A percentile compares a stretch with the other conserved stretches of the same genome.
Conservation (phyloP, 2,797 vertebrate genomes). For the Acanthurus tractus region DNA sequence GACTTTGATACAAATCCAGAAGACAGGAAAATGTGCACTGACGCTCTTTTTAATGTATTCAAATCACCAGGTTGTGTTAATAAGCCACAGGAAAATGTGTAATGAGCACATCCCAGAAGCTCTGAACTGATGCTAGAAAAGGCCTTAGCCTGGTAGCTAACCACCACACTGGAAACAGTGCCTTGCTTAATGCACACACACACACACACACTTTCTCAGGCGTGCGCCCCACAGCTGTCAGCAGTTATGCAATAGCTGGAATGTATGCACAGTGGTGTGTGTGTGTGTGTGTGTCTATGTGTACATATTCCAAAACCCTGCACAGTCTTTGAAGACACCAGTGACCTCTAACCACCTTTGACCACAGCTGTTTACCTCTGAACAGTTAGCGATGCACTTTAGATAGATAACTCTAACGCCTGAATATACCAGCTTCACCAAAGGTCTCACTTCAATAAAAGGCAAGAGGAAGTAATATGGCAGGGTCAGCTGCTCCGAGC, state of each 20-base stretch:
- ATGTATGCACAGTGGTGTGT: conserved; percentile 22
- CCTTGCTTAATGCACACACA: neutral
- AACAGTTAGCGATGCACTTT: conserved; percentile 18
- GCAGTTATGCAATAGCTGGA: conserved; percentile 51
- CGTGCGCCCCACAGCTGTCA: conserved; percentile 28
- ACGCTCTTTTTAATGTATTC: conserved; percentile 23
- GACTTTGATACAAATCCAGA: conserved; percentile 23
- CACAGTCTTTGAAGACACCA: conserved; percentile 19
- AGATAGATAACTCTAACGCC: conserved; percentile 13
- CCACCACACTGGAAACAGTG: conserved; percentile 6
- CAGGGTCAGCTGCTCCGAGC: conserved; percentile 29
- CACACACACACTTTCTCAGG: neutral
- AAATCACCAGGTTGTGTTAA: conserved; percentile 34
- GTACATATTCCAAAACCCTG: conserved; percentile 19
- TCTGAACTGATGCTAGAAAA: conserved; percentile 19
- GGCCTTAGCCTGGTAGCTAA: conserved; percentile 30
- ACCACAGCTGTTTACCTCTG: conserved; percentile 33
- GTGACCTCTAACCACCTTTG: conserved; percentile 40
- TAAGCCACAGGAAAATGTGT: neutral
- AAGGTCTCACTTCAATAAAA: conserved; percentile 26
- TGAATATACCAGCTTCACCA: conserved; percentile 23
- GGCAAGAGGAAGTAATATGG: conserved; percentile 30
- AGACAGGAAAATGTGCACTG: conserved; percentile 15
- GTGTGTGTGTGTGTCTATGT: neutral
- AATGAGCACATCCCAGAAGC: neutral